Evolutionary conservation across 2,797 vertebrate genomes (phyloP), one percentile per base, ranked within the genome.

Genomic region (Artibeus jamaicensis): DNA sequence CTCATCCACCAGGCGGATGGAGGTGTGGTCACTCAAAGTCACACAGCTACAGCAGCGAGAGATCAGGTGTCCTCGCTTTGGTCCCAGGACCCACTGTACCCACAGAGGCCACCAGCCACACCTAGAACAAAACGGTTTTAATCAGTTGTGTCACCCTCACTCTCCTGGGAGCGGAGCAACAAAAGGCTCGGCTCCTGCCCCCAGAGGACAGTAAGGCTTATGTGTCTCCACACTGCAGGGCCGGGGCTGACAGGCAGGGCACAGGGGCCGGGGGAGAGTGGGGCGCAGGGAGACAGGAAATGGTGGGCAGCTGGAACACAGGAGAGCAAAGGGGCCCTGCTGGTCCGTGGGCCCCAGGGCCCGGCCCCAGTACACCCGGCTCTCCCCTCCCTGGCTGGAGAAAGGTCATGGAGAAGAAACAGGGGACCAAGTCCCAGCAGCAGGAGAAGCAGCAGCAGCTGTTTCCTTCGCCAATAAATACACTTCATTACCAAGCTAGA

Each of bases 141-240:
- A 98, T 97, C 95, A 98, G 98, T 98, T 98, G 96, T 97, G 98
- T 98, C 98, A 98, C 98, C 98, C 98, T 97, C 98, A 98, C 98
- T 98, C 98, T 98, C 98, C 98, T 97, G 98, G 98, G 98, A 98
- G 98, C 98, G 90, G 98, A 98, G 98, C 98, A 98, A 98, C 98
- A 98, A 97, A 98, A 98, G 98, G 97, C 97, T 97, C 98, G 97
- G 98, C 98, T 98, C 98, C 98, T 98, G 98, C 98, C 98, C 97
- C 97, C 98, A 1, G 96, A 98, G 98, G 96, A 98, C 98, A 98
- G 98, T 98, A 98, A 98, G 98, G 98, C 98, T 98, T 97, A 91
- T 96, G 98, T 98, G 98, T 98, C 98, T 98, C 98, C 98, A 98
- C 98, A 89, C 96, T 95, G 95, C 95, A 97, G 94, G 97, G 96